Percentiles rank a stretch among this genome's conserved stretches.
Conservation (phyloP, 2,113 vertebrate genomes). For the Hemiprocne comata region DNA sequence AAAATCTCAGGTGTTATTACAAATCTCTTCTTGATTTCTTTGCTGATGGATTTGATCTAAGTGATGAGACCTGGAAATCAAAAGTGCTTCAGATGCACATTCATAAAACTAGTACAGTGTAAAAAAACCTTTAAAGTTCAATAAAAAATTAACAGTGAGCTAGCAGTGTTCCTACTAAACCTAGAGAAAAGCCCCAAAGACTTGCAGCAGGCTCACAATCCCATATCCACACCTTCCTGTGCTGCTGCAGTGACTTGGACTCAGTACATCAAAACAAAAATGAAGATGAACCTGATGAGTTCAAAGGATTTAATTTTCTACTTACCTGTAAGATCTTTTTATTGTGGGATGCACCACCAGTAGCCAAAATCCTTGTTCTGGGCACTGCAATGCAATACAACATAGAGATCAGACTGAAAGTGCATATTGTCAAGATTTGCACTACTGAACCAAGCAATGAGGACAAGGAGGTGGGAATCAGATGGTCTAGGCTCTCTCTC, state of each 20-base stretch:
- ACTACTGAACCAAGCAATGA: not conserved
- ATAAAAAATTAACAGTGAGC: not conserved
- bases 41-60: not conserved
- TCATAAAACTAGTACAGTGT: not conserved
- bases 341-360: conserved; percentile 92
- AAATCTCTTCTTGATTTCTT: not conserved
- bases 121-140: not conserved
- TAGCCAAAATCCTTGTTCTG: conserved; percentile 89
- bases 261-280: not conserved
- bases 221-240: not conserved
- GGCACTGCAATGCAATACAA: conserved; percentile 79
- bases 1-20: not conserved
- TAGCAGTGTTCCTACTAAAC: not conserved
- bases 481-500: not conserved
- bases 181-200: not conserved
- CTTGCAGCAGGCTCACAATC: not conserved
- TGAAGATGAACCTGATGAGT: not conserved
- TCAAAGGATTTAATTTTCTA: not conserved
- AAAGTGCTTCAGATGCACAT: not conserved
- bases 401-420: not conserved
- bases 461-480: not conserved
- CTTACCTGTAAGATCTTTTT: conserved; percentile 88
- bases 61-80: not conserved
- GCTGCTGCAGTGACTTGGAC: not conserved
- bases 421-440: not conserved